Evolutionary conservation across 1,140 invertebrate species (phyloP).

Genomic region (Apis florea): DNA sequence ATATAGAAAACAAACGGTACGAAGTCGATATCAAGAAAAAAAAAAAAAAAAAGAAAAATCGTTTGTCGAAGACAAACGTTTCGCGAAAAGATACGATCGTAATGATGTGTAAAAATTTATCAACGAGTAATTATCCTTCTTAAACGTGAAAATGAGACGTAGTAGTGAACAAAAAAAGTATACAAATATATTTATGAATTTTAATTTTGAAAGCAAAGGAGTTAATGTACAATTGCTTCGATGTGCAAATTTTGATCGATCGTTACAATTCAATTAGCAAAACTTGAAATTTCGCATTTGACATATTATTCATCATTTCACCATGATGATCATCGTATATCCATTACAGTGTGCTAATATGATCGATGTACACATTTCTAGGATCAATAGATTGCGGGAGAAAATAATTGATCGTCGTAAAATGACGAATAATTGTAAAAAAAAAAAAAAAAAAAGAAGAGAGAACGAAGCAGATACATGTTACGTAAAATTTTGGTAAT

Average conservation of each 20-base stretch:
- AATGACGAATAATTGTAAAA: neutral
- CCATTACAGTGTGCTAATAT: constrained; percentile 51
- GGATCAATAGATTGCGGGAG: constrained; percentile 16
- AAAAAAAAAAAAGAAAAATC: neutral
- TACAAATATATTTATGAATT: neutral
- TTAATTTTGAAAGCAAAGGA: neutral
- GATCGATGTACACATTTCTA: constrained; percentile 44
- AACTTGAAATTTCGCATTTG: constrained; percentile 23
- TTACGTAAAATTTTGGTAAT: constrained; percentile 36
- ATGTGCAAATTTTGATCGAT: constrained; percentile 53
- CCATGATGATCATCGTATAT: constrained; percentile 35
- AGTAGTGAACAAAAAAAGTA: neutral
- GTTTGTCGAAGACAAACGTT: too few species aligned
- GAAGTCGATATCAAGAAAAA: neutral
- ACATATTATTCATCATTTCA: constrained; percentile 53
- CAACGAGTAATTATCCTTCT: too few species aligned
- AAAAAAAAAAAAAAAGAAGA: neutral
- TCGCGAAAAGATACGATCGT: too few species aligned
- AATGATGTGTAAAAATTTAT: too few species aligned
- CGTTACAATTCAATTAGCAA: constrained; percentile 18
- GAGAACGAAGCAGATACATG: neutral
- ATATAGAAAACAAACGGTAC: neutral
- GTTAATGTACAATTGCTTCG: neutral
- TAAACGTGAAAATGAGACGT: neutral
- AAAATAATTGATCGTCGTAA: constrained; percentile 42